These are phyloP conservation scores for Calephelis perditalis DNA, from an alignment of 2,888 invertebrate genomes.

Conservation along the genomic window DNA sequence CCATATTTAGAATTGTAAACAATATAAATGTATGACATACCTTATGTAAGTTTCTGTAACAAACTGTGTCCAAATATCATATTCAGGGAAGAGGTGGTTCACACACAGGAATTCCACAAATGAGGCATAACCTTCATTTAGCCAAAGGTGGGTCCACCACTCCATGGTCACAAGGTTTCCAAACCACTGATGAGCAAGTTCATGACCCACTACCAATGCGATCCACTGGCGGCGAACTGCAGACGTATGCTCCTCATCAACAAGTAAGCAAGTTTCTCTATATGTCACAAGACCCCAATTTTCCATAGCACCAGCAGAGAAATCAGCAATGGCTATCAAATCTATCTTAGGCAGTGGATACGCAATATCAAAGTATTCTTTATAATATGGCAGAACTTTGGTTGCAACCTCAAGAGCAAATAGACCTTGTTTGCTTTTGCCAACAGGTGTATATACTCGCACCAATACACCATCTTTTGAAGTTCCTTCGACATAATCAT, in stretches of 20 bases:
- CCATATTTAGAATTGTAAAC: background rate
- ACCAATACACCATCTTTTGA: slow-evolving; percentile 90
- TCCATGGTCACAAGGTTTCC: slow-evolving; percentile 99
- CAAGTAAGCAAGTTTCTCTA: slow-evolving; percentile 92
- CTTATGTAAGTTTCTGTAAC: slow-evolving; percentile 91
- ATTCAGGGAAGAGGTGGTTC: slow-evolving; percentile 94
- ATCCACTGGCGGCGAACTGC: slow-evolving; percentile 90
- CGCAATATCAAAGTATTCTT: slow-evolving; percentile 95
- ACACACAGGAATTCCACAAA: slow-evolving; percentile 98
- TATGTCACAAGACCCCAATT: slow-evolving; percentile 98
- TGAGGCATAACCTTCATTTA: slow-evolving; percentile 97
- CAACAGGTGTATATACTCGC: slow-evolving; percentile 91
- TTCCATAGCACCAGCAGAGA: slow-evolving; percentile 97
- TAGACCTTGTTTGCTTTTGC: slow-evolving; percentile 93
- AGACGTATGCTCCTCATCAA: slow-evolving; percentile 94
- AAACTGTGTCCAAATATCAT: slow-evolving; percentile 98
- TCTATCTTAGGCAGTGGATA: slow-evolving; percentile 98
- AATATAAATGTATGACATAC: slow-evolving; percentile 34
- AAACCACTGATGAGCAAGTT: slow-evolving; percentile 98
- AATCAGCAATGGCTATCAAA: slow-evolving; percentile 96
- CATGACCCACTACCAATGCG: slow-evolving; percentile 93
- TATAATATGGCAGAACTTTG: slow-evolving; percentile 94
- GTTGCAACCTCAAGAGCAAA: slow-evolving; percentile 96
- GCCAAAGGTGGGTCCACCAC: slow-evolving; percentile 98
- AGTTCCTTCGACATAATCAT: slow-evolving; percentile 92